Evolutionary conservation across 2,797 vertebrate species (phyloP).

Genomic region (Pseudochirops cupreus): DNA sequence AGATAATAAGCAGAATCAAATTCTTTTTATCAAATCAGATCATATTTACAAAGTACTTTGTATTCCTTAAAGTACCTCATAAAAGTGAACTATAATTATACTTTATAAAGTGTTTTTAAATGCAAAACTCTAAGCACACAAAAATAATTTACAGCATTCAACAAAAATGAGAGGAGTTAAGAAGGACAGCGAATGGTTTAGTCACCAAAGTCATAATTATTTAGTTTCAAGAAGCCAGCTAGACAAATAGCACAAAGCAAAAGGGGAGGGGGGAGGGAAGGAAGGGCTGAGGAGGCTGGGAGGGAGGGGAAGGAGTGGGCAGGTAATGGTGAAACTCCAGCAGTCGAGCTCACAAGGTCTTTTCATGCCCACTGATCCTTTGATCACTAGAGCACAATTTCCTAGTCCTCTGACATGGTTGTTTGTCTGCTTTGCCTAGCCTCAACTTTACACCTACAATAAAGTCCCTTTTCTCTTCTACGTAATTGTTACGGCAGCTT

Average conservation of each 20-base stretch:
- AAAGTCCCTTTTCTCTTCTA: slow-evolving; percentile 56
- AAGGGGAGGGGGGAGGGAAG: not conserved
- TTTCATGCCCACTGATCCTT: slow-evolving; percentile 39
- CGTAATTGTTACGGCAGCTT: slow-evolving; percentile 43
- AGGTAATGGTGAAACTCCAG: not conserved
- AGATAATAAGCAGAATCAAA: slow-evolving; percentile 49
- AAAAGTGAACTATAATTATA: not conserved
- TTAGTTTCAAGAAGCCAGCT: not conserved
- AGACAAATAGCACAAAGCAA: not conserved
- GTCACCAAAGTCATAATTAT: not conserved
- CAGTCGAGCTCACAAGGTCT: slow-evolving; percentile 17
- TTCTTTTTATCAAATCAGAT: not conserved
- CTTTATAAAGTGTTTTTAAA: not conserved
- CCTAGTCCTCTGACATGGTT: slow-evolving; percentile 41
- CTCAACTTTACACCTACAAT: slow-evolving; percentile 39
- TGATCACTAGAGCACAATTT: not conserved
- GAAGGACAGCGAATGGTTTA: not conserved
- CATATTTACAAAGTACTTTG: not conserved
- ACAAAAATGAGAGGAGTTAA: not conserved
- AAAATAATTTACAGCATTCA: not conserved
- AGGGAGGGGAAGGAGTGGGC: not conserved
- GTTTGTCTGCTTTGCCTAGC: slow-evolving; percentile 42
- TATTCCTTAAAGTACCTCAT: not conserved
- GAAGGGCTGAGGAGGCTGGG: not conserved
- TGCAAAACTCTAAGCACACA: not conserved